Evolutionary conservation across 1,140 invertebrate species (phyloP), one percentile per base, ranked within the genome.

Genomic region (Macrobrachium nipponense): DNA sequence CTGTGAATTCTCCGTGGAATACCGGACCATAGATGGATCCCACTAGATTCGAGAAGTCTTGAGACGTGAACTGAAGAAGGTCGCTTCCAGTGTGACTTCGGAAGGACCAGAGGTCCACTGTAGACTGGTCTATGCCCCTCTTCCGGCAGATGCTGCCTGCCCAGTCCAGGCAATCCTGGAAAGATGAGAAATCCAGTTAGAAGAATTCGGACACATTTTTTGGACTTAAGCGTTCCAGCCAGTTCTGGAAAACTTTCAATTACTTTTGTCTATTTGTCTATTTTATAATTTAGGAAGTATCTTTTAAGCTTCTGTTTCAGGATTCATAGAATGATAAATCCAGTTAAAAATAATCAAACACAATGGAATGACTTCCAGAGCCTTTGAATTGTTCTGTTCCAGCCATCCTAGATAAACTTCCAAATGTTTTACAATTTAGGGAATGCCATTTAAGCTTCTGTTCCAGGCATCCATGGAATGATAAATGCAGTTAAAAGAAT

Each of bases 121-220:
- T 85, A 51, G 18, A 60, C 36, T 79, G 64, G 77, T 85, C 83
- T 0, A 85, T 4, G 1, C 83, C 83, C 8, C 66, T 36, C 12
- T 66, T 43, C 10, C 76, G n/a, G 62, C 83, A 85, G 51, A 85
- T 66, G 51, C 83, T 85, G 7, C 75, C 76, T 14, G 83, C 76
- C 83, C 83, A 85, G 66, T 85, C 83, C 20, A 85, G 23, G 20
- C 76, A 61, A 18, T 85, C 83, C 83, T 85, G 82, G 11, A 18
- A 8, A 73, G 5, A 23, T 36, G 11, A 14, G 44, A 0, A 14
- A 11, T 43, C 18, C 17, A 15, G n/a, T 59, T 11, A 12, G 20
- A 18, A 59, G 18, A 36, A 36, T 36, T 36, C 27, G 27, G 27
- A 2, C 27, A 36, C 27, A 2, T 36, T 36, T 36, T 4, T 36